phyloP scores from a whole-genome alignment of 2,797 vertebrate genomes.

The Apodemus agrarius region DNA sequence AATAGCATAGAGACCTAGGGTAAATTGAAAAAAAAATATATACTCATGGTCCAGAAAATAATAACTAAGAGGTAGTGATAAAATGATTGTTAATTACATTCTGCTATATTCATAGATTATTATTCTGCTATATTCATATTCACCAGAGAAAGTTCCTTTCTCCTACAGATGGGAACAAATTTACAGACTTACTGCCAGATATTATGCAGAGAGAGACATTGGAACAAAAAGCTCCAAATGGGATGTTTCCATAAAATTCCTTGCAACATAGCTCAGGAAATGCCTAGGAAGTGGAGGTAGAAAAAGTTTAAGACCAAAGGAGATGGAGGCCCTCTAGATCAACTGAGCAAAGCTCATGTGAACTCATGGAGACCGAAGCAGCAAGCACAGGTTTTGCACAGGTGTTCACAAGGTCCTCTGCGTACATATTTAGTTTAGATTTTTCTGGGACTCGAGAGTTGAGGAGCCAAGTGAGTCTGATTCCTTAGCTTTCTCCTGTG shows the following conservation, averaged over 20 bases:
- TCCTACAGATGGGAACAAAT: neutral
- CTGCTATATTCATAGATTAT: neutral
- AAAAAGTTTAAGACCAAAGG: neutral
- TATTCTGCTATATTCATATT: neutral
- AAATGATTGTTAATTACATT: neutral
- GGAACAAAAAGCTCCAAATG: neutral
- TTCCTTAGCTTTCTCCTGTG: neutral
- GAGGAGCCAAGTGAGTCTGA: neutral
- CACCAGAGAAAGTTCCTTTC: neutral
- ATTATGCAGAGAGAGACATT: neutral
- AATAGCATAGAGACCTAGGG: neutral
- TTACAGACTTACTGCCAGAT: neutral
- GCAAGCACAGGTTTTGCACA: neutral
- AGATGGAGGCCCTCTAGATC: too few relatives aligned
- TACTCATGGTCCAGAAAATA: neutral
- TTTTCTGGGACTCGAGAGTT: neutral
- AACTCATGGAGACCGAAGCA: neutral
- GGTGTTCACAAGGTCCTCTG: neutral
- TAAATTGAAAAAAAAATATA: neutral
- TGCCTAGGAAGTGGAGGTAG: neutral
- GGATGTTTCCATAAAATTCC: neutral
- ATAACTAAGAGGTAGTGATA: neutral
- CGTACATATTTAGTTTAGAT: too few relatives aligned
- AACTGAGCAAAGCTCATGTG: neutral
- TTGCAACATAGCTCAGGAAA: neutral